Percentiles rank a stretch among this genome's conserved stretches.
Conservation (phyloP, 2,888 invertebrate species). For the Troilus luridus region DNA sequence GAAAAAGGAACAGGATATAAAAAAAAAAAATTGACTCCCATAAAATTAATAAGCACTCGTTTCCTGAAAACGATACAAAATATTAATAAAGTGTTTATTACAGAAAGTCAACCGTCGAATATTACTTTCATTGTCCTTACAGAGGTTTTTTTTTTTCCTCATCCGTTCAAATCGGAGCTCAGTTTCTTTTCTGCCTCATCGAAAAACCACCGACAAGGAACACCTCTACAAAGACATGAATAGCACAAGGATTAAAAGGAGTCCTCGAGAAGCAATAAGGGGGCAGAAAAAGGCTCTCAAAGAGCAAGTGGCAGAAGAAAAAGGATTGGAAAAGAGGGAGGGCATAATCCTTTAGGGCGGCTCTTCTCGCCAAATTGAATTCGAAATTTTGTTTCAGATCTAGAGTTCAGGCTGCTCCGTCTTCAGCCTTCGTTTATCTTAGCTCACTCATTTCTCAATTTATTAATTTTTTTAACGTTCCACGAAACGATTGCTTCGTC, state of each 20-base stretch:
- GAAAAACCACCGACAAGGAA: background rate
- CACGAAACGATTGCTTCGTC: background rate
- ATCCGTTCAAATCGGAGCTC: background rate
- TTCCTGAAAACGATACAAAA: no score
- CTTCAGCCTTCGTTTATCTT: background rate
- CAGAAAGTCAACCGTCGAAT: background rate
- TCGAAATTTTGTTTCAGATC: constrained; percentile 17
- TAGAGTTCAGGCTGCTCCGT: background rate
- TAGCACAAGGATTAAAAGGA: constrained; percentile 22
- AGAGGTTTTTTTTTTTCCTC: background rate
- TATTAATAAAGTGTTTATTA: background rate
- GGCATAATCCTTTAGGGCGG: background rate
- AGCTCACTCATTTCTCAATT: background rate
- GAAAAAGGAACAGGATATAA: no score
- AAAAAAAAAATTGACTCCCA: no score
- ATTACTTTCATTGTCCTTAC: background rate
- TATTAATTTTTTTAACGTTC: background rate
- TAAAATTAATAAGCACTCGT: no score
- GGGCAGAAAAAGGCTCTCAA: constrained; percentile 20
- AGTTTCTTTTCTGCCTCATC: background rate
- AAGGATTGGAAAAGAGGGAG: background rate
- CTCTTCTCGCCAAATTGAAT: constrained; percentile 5
- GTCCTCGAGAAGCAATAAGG: constrained; percentile 29
- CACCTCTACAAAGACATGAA: constrained; percentile 34
- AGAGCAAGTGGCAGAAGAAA: constrained; percentile 12